Base-by-base conservation (phyloP, 2,113 vertebrate species). In the Riparia riparia region DNA sequence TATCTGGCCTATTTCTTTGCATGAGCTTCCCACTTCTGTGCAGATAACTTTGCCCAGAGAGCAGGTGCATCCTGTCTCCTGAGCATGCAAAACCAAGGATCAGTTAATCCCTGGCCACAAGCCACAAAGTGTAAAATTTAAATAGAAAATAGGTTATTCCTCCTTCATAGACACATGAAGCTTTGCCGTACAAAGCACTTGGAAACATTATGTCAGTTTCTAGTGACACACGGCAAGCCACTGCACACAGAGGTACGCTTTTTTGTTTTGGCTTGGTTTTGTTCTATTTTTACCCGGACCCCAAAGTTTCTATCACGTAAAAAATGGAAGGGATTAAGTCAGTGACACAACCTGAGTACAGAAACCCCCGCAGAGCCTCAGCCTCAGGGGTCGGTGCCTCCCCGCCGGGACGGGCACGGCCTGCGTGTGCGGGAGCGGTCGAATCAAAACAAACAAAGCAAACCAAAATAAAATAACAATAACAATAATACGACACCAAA, bases 61-160 rank as follows among this genome's bases (percentile, higher is more conserved):
- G 70, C 91, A 93, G 86, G 89, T 95, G 89, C 61, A 82, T 92
- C 83, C 91, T 92, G 93, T 84, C 80, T 84, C 61, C 72, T 41
- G 34, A 91, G 72, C 76, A 77, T 49, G 79, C 82, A 97, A 82
- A 96, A 37, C 66, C 54, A 77, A 60, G 71, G 68, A 80, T 42
- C 51, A 42, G 44, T 56, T 87, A 58, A 70, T 63, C 42, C 60
- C 74, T 28, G 39, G 54, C 84, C 85, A 77, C 82, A 86, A 58
- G 74, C 76, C 83, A 51, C 64, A 4, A 65, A 66, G 29, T 6
- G 24, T 37, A 15, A 54, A 26, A 94, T 83, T 88, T 64, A 71
- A 90, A 89, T 10, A 90, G 68, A 90, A 89, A 44, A 71, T 10
- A 79, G 61, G 34, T 49, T 66, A 80, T 54, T 89, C 39, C 56